Evolutionary conservation across 2,888 invertebrate genomes (phyloP), one percentile per base, ranked within the genome.

Genomic region (Acronicta psi): DNA sequence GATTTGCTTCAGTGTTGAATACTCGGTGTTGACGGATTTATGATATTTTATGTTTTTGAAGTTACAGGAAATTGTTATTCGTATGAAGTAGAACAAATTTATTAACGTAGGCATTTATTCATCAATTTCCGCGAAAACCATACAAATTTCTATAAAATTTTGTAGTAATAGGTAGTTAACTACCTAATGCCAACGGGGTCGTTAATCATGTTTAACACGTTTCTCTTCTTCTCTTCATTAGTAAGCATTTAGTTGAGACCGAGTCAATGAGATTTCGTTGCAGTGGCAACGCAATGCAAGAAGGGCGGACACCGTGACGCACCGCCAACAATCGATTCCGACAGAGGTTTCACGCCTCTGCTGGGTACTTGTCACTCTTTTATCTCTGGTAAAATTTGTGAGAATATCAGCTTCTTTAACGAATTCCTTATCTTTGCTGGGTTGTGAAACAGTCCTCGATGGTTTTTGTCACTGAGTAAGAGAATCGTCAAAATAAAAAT

Each of bases 281-380:
- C 56, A 53, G 49, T 60, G 58, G 20, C 43, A 51, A 43, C 36
- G 44, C 45, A 43, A 61, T 42, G 40, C 36, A 42, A 64, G 58
- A 69, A 71, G 78, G 64, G 72, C 75, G 64, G 68, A 34, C 47
- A 81, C 80, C 87, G 85, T 87, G 85, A 84, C 84, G 75, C 86
- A 83, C 76, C 90, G 84, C 66, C 83, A 72, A 88, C 76, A 90
- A 93, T 92, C 86, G 88, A 92, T 93, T 92, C 79, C 65, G 20
- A 63, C 66, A 73, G 73, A 77, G 79, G 81, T 86, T 89, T 89
- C 88, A 89, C 85, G 90, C 86, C 80, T 77, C 84, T 81, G 80
- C 84, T 85, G 86, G 85, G 86, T 89, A 85, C 82, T 86, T 84
- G 73, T 60, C 70, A 77, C 79, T 80, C 74, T 71, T 84, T 81